Percentiles rank a stretch among this genome's conserved stretches.
Conservation (phyloP, 2,888 invertebrate genomes). For the Chaetoderma sp. region DNA sequence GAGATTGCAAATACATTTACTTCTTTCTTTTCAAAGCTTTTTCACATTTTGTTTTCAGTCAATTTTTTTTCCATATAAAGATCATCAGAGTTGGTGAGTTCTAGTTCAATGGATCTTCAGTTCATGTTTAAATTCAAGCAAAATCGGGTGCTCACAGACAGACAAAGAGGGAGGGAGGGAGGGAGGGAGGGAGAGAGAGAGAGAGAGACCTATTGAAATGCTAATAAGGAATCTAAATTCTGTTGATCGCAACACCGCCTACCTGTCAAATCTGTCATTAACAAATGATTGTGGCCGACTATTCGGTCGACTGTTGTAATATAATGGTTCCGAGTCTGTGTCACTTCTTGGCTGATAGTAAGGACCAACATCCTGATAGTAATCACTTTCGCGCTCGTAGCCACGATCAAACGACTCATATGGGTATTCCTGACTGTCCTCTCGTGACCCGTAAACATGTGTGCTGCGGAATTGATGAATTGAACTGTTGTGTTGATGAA, state of each 20-base stretch:
- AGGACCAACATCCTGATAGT: slow-evolving; percentile 41
- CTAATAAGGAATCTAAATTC: too few species aligned
- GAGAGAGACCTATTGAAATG: too few species aligned
- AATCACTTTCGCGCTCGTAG: slow-evolving; percentile 40
- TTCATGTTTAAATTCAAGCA: too few species aligned
- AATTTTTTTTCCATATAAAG: too few species aligned
- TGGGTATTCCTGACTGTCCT: slow-evolving; percentile 72
- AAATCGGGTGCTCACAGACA: too few species aligned
- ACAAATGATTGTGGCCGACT: slow-evolving; percentile 71
- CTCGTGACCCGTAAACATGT: slow-evolving; percentile 55
- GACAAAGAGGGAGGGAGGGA: background rate
- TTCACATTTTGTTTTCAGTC: too few species aligned
- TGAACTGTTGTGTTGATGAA: slow-evolving; percentile 86
- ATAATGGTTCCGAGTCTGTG: slow-evolving; percentile 74
- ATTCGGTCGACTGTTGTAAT: slow-evolving; percentile 87
- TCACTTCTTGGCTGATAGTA: slow-evolving; percentile 61
- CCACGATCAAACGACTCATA: slow-evolving; percentile 29
- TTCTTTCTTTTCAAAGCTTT: too few species aligned
- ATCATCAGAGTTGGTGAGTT: too few species aligned
- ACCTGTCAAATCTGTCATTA: slow-evolving; percentile 50
- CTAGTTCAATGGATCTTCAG: too few species aligned
- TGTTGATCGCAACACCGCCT: too few species aligned
- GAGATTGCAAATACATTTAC: too few species aligned
- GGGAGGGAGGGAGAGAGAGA: background rate
- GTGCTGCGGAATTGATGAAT: slow-evolving; percentile 79